A percentile compares a stretch with the other conserved stretches of the same genome.
Conservation (phyloP, 2,113 vertebrate species). For the Merops nubicus region DNA sequence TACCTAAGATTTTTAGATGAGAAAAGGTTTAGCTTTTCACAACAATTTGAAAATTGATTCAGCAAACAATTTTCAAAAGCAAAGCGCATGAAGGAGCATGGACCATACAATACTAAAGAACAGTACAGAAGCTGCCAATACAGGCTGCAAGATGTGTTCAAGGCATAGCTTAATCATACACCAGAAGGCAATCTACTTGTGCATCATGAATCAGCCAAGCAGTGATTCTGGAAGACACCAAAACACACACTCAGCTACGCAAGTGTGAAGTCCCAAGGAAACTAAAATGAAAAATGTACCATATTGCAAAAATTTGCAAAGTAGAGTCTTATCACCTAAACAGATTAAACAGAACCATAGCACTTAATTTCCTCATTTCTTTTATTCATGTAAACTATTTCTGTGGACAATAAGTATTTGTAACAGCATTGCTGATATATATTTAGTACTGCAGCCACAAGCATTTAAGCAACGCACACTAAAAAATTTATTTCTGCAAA, state of each 20-base stretch:
- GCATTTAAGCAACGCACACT: slow-evolving; percentile 27
- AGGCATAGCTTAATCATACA: neutral
- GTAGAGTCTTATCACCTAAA: neutral
- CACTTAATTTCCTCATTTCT: neutral
- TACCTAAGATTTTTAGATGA: neutral
- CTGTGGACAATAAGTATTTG: neutral
- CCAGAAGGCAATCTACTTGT: neutral
- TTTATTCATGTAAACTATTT: neutral
- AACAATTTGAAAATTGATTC: neutral
- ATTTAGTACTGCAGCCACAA: neutral
- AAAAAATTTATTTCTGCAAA: slow-evolving; percentile 28
- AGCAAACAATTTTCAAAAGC: neutral
- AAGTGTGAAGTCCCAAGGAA: neutral
- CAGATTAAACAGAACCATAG: neutral
- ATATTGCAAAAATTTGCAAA: neutral
- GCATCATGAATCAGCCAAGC: neutral
- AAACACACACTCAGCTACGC: neutral
- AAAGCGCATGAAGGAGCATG: neutral
- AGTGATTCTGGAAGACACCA: neutral
- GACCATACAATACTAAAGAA: neutral
- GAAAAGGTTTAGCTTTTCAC: neutral
- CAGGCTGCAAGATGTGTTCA: neutral
- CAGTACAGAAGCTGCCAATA: neutral
- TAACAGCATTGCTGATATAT: neutral
- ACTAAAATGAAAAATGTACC: neutral